Percentiles rank a stretch among this genome's conserved stretches.
phyloP scores from a whole-genome alignment of 2,797 vertebrate genomes.

The Chiloscyllium punctatum region DNA sequence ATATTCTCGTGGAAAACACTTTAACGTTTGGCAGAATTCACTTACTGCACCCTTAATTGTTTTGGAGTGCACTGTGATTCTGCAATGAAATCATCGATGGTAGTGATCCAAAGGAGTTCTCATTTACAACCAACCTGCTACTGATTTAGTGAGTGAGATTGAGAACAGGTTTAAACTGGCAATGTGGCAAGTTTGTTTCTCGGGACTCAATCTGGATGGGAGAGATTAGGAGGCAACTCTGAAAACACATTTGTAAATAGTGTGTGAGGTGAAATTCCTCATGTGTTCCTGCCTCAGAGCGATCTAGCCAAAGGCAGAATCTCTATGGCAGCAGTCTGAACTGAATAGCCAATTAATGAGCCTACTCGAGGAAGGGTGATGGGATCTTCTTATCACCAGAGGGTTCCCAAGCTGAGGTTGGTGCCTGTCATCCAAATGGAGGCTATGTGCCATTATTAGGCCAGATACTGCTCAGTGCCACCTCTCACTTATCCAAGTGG shows the following conservation, averaged over 20 bases:
- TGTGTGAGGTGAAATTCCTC: not conserved
- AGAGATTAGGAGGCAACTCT: not conserved
- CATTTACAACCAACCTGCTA: not conserved
- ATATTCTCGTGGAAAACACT: not conserved
- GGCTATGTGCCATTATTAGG: not conserved
- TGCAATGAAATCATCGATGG: no score
- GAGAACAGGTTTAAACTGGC: not conserved
- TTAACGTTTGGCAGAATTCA: not conserved
- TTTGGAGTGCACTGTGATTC: not conserved
- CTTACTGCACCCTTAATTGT: not conserved
- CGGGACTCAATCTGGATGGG: not conserved
- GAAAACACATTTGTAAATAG: not conserved
- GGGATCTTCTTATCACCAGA: not conserved
- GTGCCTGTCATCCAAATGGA: not conserved
- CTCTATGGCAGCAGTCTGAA: not conserved
- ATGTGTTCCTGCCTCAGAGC: not conserved
- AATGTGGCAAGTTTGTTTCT: not conserved
- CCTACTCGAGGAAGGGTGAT: not conserved
- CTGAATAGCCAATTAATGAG: not conserved
- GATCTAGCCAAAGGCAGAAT: not conserved
- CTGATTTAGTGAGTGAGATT: not conserved
- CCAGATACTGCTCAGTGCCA: not conserved
- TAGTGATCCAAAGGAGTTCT: not conserved
- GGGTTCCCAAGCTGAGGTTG: not conserved
- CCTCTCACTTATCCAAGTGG: not conserved